Evolutionary conservation across 2,888 invertebrate species (phyloP).

Genomic region (Deilephila elpenor): DNA sequence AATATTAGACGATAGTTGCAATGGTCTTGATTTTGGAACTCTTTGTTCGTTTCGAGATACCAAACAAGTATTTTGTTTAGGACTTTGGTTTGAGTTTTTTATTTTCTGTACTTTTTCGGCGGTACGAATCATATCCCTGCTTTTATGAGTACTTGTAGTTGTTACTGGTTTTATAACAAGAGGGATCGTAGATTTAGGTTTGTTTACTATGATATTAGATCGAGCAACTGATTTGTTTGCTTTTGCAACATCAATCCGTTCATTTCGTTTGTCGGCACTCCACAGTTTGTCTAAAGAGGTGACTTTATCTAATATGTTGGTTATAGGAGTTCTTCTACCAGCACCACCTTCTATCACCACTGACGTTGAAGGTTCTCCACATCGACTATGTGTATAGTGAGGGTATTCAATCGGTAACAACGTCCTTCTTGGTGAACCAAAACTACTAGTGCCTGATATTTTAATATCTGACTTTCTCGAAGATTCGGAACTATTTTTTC

Average conservation of each 20-base stretch:
- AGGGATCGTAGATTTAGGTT: constrained; percentile 40
- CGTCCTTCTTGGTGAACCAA: constrained; percentile 75
- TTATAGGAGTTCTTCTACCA: constrained; percentile 78
- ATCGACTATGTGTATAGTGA: constrained; percentile 59
- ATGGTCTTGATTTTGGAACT: constrained; percentile 48
- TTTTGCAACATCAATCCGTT: constrained; percentile 72
- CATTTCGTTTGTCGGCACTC: constrained; percentile 79
- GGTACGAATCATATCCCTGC: constrained; percentile 79
- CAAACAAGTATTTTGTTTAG: constrained; percentile 69
- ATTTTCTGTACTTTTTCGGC: constrained; percentile 76
- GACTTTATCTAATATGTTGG: constrained; percentile 79
- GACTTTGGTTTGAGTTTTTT: constrained; percentile 62
- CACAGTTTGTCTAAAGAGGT: constrained; percentile 84
- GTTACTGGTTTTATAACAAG: constrained; percentile 47
- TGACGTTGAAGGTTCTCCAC: constrained; percentile 59
- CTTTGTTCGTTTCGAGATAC: constrained; percentile 55
- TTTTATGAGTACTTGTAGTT: constrained; percentile 64
- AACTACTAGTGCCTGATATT: constrained; percentile 72
- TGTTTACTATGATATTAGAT: constrained; percentile 45
- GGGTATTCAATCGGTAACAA: constrained; percentile 75
- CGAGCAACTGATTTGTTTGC: constrained; percentile 57
- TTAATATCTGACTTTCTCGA: constrained; percentile 54
- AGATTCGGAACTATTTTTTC: constrained; percentile 57
- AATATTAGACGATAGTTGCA: constrained; percentile 57
- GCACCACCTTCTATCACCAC: constrained; percentile 78